Percentiles rank a stretch among this genome's conserved stretches.
Evolutionary conservation across 2,888 invertebrate species (phyloP).

Genomic region (Meliscaeva auricollis): DNA sequence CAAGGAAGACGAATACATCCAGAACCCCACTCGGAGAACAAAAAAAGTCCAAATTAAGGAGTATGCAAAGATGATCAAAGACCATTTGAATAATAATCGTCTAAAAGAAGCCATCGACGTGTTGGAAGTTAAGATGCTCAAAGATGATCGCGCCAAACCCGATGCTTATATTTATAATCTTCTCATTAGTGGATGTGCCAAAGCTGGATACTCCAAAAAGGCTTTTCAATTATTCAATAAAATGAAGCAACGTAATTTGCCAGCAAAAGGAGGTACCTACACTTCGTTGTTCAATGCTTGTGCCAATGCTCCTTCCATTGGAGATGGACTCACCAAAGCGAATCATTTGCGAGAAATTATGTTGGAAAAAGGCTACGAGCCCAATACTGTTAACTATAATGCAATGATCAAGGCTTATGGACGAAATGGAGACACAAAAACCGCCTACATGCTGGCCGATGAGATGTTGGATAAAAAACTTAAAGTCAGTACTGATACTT

Average conservation of each 20-base stretch:
- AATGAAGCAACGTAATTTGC: conserved; percentile 91
- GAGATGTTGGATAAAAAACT: conserved; percentile 90
- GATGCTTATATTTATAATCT: conserved; percentile 92
- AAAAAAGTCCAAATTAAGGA: conserved; percentile 87
- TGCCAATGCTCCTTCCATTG: conserved; percentile 89
- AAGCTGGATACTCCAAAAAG: conserved; percentile 93
- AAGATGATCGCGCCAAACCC: conserved; percentile 91
- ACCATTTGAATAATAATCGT: conserved; percentile 87
- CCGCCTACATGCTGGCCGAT: conserved; percentile 93
- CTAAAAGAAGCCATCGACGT: conserved; percentile 92
- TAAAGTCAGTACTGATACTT: conserved; percentile 88
- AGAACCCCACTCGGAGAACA: conserved; percentile 85
- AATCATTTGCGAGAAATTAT: conserved; percentile 88
- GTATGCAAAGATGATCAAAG: conserved; percentile 90
- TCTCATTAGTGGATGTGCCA: conserved; percentile 92
- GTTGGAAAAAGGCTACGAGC: conserved; percentile 88
- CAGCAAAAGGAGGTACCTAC: conserved; percentile 89
- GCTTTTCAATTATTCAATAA: conserved; percentile 93
- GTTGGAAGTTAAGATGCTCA: conserved; percentile 90
- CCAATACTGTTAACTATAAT: conserved; percentile 92
- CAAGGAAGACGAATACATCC: conserved; percentile 86
- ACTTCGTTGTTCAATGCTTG: conserved; percentile 96
- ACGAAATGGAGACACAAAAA: conserved; percentile 90
- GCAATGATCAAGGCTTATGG: conserved; percentile 97
- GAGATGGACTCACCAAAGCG: conserved; percentile 89